Percentiles rank a stretch among this genome's conserved stretches.
phyloP scores from a whole-genome alignment of 2,113 vertebrate species.

The Cheirogaleus medius region DNA sequence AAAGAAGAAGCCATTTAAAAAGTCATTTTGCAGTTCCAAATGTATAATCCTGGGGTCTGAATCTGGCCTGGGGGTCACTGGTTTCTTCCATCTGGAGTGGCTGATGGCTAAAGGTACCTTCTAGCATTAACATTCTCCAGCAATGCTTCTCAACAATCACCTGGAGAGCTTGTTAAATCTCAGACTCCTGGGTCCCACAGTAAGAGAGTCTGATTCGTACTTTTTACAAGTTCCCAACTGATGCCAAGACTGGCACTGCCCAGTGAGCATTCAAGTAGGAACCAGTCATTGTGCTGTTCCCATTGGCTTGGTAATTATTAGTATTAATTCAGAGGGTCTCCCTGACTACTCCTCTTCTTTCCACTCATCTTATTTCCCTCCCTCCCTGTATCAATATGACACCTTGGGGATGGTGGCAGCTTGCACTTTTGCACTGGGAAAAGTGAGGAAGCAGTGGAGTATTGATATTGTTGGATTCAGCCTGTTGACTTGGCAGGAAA shows the following conservation, averaged over 20 bases:
- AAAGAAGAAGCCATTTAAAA: background rate
- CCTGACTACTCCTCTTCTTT: background rate
- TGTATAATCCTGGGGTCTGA: too few species aligned
- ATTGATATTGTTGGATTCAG: background rate
- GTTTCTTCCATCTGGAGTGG: background rate
- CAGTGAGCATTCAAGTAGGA: too few species aligned
- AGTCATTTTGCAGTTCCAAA: background rate
- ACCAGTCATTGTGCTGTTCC: accelerated
- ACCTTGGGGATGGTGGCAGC: background rate
- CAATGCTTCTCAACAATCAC: background rate
- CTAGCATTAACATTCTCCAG: background rate
- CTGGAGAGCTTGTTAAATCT: background rate
- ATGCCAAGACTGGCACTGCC: background rate
- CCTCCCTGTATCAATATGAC: background rate
- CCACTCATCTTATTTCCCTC: background rate
- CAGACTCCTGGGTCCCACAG: background rate
- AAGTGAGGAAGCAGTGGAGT: background rate
- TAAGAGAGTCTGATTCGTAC: background rate
- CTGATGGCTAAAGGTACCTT: background rate
- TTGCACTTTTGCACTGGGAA: background rate
- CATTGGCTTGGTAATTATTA: background rate
- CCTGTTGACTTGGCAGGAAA: background rate
- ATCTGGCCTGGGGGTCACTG: background rate
- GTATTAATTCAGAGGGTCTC: background rate
- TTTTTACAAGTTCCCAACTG: background rate